Base-by-base conservation (phyloP, 2,113 vertebrate species). In the Coptodon rendalli region DNA sequence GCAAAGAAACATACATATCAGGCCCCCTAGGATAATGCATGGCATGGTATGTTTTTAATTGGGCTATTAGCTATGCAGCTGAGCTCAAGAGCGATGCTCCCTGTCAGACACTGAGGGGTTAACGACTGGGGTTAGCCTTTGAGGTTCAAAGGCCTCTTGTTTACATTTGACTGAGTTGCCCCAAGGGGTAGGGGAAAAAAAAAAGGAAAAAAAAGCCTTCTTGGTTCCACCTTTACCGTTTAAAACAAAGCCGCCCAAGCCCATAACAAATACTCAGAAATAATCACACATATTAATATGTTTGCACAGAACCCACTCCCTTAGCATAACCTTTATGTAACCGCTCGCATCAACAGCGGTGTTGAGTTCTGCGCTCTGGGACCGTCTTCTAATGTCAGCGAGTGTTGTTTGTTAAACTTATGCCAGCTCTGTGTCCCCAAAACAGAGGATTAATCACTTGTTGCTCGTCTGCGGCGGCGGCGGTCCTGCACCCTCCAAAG, bases 121-220 rank as follows among this genome's bases (percentile, higher is more conserved):
- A 96, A 93, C 87, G 84, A 93, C 91, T 54, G 88, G 85, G 92
- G 90, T 90, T 93, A 89, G 91, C 90, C 87, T 93, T 90, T 93
- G 87, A 93, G 93, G 95, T 95, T 96, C 94, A 96, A 92, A 96
- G 94, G 94, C 90, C 89, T 92, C 91, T 87, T 94, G 95, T 95
- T 95, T 96, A 91, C 90, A 94, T 93, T 92, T 88, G 94, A 92
- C 91, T 89, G 91, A 89, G 87, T 50, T 86, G 87, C 61, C 91
- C 91, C 92, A 63, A 92, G 84, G 91, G 90, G 80, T n/a, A 36
- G 48, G 43, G 4, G 27, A 1, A 3, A 59, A 10, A 48, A 45
- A 43, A 43, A 40, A 11, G 7, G 2, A 0, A 2, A 78, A 81
- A 78, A 85, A 17, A 66, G 78, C 40, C 52, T 61, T 63, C 79